A percentile compares a stretch with the other conserved stretches of the same genome.
phyloP scores from a whole-genome alignment of 2,797 vertebrate genomes.

The Lophotriccus pileatus region DNA sequence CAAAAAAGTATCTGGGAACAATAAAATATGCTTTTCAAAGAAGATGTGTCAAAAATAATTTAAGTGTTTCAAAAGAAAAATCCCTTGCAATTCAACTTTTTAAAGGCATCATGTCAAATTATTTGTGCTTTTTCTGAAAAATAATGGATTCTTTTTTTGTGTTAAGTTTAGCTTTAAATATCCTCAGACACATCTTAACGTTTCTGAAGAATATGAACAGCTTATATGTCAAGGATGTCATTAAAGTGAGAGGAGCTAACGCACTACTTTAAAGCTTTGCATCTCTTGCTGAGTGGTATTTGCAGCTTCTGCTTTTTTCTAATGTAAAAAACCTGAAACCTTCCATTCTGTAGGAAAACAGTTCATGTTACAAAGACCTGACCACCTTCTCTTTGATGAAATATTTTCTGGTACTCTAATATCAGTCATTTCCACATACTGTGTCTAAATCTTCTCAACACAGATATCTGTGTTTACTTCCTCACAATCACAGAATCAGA shows the following conservation, averaged over 20 bases:
- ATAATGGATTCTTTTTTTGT: slow-evolving; percentile 40
- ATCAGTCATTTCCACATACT: background rate
- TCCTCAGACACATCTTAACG: slow-evolving; percentile 1
- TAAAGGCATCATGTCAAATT: slow-evolving; percentile 37
- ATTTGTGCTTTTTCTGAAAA: slow-evolving; percentile 51
- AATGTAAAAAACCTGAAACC: background rate
- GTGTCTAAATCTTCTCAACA: background rate
- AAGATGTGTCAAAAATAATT: slow-evolving; percentile 47
- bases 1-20: background rate
- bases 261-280: background rate
- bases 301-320: background rate
- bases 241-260: slow-evolving; percentile 8
- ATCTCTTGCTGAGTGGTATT: background rate
- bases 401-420: background rate
- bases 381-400: background rate
- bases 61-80: slow-evolving; percentile 37
- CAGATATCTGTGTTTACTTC: background rate
- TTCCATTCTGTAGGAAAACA: background rate
- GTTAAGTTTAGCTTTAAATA: slow-evolving; percentile 47
- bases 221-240: slow-evolving; percentile 16
- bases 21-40: background rate
- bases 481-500: background rate
- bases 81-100: slow-evolving; percentile 9
- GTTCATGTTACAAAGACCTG: background rate
- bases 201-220: slow-evolving; percentile 21